These are phyloP conservation scores for Sebastiscus tertius DNA, from an alignment of 2,797 vertebrate species.

Conservation along the genomic window DNA sequence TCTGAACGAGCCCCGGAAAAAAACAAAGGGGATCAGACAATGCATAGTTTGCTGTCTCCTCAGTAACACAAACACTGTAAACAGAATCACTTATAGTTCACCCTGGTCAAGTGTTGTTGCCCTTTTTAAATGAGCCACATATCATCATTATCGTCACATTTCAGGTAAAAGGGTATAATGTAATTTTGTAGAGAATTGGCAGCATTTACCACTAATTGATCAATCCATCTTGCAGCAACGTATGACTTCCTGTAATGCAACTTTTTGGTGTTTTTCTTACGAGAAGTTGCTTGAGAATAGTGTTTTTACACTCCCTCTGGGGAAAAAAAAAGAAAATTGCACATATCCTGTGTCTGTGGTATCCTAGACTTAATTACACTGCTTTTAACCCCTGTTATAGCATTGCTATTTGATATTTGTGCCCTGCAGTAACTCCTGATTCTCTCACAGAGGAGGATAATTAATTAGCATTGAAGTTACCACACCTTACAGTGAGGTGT, in stretches of 20 bases:
- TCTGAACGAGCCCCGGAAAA: slow-evolving; percentile 12
- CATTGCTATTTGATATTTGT: neutral
- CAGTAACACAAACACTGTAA: neutral
- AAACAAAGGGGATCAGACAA: neutral
- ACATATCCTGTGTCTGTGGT: neutral
- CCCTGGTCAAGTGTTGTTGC: neutral
- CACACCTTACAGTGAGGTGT: neutral
- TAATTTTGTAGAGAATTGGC: neutral
- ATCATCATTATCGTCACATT: neutral
- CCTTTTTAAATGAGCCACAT: neutral
- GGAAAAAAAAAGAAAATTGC: neutral
- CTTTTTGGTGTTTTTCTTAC: neutral
- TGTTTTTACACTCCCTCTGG: neutral
- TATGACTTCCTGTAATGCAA: neutral
- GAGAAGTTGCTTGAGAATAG: neutral
- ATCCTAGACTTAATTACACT: neutral
- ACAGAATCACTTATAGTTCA: neutral
- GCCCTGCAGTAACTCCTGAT: too few species aligned
- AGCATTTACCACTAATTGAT: slow-evolving; percentile 20
- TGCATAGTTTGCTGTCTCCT: neutral
- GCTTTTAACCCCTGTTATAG: neutral
- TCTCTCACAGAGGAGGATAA: neutral
- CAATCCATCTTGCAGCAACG: slow-evolving; percentile 17
- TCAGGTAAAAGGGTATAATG: neutral
- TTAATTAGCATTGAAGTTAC: neutral